These are phyloP conservation scores for Hyperoodon ampullatus DNA, from an alignment of 2,113 vertebrate genomes.

Conservation along the genomic window DNA sequence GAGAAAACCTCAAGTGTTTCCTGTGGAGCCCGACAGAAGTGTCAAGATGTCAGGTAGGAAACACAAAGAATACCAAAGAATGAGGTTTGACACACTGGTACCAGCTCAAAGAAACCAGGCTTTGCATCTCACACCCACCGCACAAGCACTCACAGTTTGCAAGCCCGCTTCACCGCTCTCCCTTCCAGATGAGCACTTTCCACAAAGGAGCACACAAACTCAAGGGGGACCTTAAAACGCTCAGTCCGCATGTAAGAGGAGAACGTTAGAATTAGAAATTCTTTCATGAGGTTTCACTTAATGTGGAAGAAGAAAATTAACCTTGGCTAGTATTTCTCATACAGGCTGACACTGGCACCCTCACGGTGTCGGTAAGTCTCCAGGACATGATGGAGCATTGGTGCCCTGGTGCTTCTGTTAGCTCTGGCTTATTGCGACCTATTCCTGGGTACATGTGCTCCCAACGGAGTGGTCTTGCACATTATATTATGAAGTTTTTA, in stretches of 20 bases:
- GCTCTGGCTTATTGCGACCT: not conserved
- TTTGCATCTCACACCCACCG: not conserved
- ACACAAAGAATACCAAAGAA: not conserved
- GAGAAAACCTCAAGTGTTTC: not conserved
- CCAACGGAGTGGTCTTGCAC: not conserved
- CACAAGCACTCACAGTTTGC: not conserved
- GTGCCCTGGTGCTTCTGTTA: accelerated
- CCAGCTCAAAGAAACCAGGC: not conserved
- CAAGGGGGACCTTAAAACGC: not conserved
- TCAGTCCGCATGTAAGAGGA: accelerated
- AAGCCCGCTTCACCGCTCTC: accelerated
- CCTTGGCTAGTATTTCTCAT: not conserved
- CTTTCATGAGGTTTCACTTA: not conserved
- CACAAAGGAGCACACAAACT: too few relatives aligned
- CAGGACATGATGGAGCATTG: accelerated
- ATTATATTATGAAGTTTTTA: not conserved
- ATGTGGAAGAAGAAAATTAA: not conserved
- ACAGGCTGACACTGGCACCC: slow-evolving; percentile 29
- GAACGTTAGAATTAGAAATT: not conserved
- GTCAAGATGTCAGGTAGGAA: not conserved
- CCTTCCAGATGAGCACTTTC: not conserved
- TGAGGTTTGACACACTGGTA: not conserved
- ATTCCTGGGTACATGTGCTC: accelerated
- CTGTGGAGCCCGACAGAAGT: not conserved
- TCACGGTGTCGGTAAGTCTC: not conserved